These are phyloP conservation scores for Coregonus clupeaformis DNA, from an alignment of 2,113 vertebrate species.

Conservation along the genomic window DNA sequence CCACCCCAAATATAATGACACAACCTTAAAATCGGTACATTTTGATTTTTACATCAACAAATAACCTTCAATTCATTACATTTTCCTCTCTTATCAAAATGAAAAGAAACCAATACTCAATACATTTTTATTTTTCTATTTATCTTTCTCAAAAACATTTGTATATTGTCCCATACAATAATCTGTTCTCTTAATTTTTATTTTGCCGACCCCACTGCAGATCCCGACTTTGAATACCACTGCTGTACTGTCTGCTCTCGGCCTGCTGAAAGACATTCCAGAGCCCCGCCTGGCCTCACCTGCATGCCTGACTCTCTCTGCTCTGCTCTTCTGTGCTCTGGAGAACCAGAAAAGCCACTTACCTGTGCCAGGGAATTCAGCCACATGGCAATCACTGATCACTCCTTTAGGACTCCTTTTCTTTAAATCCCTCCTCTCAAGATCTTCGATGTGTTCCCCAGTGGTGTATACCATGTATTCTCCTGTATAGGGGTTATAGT, in stretches of 20 bases:
- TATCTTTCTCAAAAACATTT: too few relatives aligned
- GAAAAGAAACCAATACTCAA: too few relatives aligned
- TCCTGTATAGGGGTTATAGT: not conserved
- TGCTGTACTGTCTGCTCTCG: not conserved
- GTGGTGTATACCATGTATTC: not conserved
- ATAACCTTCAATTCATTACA: too few relatives aligned
- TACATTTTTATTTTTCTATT: too few relatives aligned
- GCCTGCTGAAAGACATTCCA: slow-evolving; percentile 45
- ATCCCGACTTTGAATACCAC: too few relatives aligned
- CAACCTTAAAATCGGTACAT: too few relatives aligned
- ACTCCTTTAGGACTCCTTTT: not conserved
- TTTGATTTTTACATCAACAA: too few relatives aligned
- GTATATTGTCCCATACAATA: too few relatives aligned
- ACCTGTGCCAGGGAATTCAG: slow-evolving; percentile 28
- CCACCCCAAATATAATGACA: too few relatives aligned
- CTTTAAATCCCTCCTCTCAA: not conserved
- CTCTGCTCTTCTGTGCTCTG: slow-evolving; percentile 25
- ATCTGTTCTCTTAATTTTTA: too few relatives aligned
- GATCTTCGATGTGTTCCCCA: not conserved
- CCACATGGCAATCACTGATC: not conserved
- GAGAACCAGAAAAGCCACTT: slow-evolving; percentile 62
- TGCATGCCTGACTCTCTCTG: slow-evolving; percentile 20
- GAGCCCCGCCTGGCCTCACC: slow-evolving; percentile 43
- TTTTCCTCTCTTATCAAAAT: too few relatives aligned
- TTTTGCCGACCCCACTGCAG: too few relatives aligned